These are phyloP conservation scores for Caenorhabditis japonica DNA, from an alignment of 2,888 invertebrate genomes.

Conservation along the genomic window DNA sequence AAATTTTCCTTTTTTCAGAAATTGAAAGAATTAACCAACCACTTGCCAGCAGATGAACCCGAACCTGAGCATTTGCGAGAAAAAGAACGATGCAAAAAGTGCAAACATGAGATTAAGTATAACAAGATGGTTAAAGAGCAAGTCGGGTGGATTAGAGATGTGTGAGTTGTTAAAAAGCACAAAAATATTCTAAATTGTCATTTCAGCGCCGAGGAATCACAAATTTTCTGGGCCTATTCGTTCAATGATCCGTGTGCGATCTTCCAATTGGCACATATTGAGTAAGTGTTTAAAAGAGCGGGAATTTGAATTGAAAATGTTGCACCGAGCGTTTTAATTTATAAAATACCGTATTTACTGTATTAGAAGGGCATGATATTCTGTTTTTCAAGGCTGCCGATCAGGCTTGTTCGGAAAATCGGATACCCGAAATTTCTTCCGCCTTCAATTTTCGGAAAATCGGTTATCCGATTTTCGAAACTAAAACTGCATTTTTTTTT, in stretches of 20 bases:
- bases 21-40: background rate
- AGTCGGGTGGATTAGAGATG: slow-evolving; percentile 3
- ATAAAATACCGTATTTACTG: too few relatives aligned
- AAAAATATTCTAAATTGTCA: background rate
- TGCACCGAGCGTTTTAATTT: too few relatives aligned
- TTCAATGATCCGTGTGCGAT: slow-evolving; percentile 11
- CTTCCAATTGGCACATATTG: slow-evolving; percentile 16
- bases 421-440: too few relatives aligned
- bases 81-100: background rate
- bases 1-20: background rate
- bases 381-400: too few relatives aligned
- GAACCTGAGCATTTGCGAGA: background rate
- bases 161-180: background rate
- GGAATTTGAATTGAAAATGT: too few relatives aligned
- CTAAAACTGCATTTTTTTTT: too few relatives aligned
- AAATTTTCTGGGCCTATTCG: slow-evolving; percentile 15
- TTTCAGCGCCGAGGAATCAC: slow-evolving; percentile 32
- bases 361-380: too few relatives aligned
- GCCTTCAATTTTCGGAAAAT: too few relatives aligned
- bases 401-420: too few relatives aligned
- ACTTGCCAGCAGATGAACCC: background rate
- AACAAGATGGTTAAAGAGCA: slow-evolving; percentile 11
- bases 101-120: background rate
- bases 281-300: too few relatives aligned
- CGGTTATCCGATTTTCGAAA: too few relatives aligned